Evolutionary conservation across 2,888 invertebrate genomes (phyloP).

Genomic region (Lasius platythorax): DNA sequence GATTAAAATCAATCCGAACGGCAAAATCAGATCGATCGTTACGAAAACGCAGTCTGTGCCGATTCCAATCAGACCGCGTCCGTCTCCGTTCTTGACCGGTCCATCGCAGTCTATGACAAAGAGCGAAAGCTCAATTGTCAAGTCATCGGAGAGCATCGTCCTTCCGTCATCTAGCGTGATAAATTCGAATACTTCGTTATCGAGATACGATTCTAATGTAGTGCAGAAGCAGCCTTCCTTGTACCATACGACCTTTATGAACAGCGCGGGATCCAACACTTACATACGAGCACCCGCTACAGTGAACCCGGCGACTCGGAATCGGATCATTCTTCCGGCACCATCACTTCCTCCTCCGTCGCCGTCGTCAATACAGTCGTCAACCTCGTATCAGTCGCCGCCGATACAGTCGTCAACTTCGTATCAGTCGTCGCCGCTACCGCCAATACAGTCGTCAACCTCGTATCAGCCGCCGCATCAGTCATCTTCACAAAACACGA

Average conservation of each 20-base stretch:
- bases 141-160: slow-evolving; percentile 8
- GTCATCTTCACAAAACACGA: slow-evolving; percentile 45
- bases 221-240: slow-evolving; percentile 7
- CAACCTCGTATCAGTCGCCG: not conserved
- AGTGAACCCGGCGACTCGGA: not conserved
- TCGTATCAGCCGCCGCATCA: not conserved
- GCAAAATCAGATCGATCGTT: not conserved
- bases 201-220: slow-evolving; percentile 14
- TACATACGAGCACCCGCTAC: slow-evolving; percentile 47
- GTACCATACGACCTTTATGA: slow-evolving; percentile 54
- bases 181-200: slow-evolving; percentile 20
- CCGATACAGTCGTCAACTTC: too few species aligned
- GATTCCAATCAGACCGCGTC: slow-evolving; percentile 32
- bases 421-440: not conserved
- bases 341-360: not conserved
- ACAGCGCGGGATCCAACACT: slow-evolving; percentile 47
- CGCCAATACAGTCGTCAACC: not conserved
- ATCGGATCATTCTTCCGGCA: not conserved
- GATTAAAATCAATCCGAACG: not conserved
- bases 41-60: not conserved
- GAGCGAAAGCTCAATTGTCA: slow-evolving; percentile 74
- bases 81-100: slow-evolving; percentile 75
- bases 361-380: not conserved
- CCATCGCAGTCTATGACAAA: not conserved
- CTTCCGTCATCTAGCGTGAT: not conserved